Evolutionary conservation across 2,888 invertebrate genomes (phyloP), one percentile per base, ranked within the genome.

Genomic region (Cataglyphis livida): DNA sequence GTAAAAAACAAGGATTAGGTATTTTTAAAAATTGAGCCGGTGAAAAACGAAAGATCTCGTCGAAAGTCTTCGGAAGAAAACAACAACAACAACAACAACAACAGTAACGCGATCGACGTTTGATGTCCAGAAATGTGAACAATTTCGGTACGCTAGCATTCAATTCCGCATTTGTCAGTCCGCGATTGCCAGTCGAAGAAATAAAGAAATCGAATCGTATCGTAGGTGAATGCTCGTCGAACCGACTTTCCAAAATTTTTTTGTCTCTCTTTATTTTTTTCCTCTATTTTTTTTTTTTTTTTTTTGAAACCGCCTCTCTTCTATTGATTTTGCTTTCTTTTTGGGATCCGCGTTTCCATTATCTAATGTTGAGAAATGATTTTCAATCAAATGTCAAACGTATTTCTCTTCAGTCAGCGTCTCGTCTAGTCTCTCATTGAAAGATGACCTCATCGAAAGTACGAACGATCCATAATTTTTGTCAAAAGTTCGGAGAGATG

Each of bases 391-490:
- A 44, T 21, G 61, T 73, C 32, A 81, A 74, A 74, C 18, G 25
- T 32, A 70, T 41, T 78, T 74, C 81, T 62, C 62, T 62, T 12
- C 41, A 25, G 75, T 81, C 74, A 78, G 81, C 84, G 85, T 82
- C 82, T 81, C 85, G 84, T 86, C 66, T 87, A 79, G 82, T 89
- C 85, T 85, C 84, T 85, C 83, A 83, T 88, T 88, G 91, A 91
- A 92, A 92, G 89, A 89, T 89, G 90, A 92, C 84, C 87, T 90
- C 90, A 91, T 92, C 90, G 91, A 91, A 91, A 86, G 75, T 87
- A 83, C 71, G 79, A 65, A 84, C 76, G 78, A 81, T 87, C 85
- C 70, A 79, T 25, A 84, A 89, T 76, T 82, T 85, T 65, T 57
- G 81, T 70, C 62, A 86, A 86, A 82, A 76, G 51, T 86, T 62